Base-by-base conservation (phyloP, 1,140 invertebrate genomes). In the Listronotus bonariensis region DNA sequence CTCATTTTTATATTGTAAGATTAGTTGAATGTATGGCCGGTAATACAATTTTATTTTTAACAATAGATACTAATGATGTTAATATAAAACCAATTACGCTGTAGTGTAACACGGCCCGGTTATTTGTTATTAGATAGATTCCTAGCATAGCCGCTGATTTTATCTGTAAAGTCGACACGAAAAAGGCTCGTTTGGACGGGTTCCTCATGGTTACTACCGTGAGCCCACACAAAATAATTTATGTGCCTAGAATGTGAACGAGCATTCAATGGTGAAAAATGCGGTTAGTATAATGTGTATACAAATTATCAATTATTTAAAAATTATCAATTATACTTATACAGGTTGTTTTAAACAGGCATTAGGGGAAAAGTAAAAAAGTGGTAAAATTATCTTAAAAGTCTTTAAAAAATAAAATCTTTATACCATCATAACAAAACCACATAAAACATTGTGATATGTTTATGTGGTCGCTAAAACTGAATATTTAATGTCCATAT, bases 11-110 rank as follows among this genome's bases (percentile, higher is more conserved):
- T 32, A 63, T 63, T 54, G 60, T 64, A 12, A 56, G 52, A 18
- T 64, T 55, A 56, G 48, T 51, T 45, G 40, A 48, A 64, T 62
- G 32, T 51, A 42, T 41, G 15, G 42, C 32, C 34, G 43, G 52
- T 65, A 65, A 65, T 52, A 65, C 63, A 65, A 58, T 65, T 65
- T 65, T 65, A 65, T 65, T 65, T 58, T 36, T 55, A 52, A 68
- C 68, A 70, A 70, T 70, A 46, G 61, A 65, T 53, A 34, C 60
- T 70, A 70, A 70, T 70, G 68, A 70, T 70, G 68, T 68, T 70
- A 70, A 70, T 70, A 70, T 70, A 70, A 68, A 64, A 70, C 57
- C 65, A 68, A 70, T 70, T 70, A 70, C 58, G 61, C 67, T 63
- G 54, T 61, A 65, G 62, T 66, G 64, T 67, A 63, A 69, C 64